Conservation (phyloP, 2,797 vertebrate species). For the Tauraco hartlaubi region DNA sequence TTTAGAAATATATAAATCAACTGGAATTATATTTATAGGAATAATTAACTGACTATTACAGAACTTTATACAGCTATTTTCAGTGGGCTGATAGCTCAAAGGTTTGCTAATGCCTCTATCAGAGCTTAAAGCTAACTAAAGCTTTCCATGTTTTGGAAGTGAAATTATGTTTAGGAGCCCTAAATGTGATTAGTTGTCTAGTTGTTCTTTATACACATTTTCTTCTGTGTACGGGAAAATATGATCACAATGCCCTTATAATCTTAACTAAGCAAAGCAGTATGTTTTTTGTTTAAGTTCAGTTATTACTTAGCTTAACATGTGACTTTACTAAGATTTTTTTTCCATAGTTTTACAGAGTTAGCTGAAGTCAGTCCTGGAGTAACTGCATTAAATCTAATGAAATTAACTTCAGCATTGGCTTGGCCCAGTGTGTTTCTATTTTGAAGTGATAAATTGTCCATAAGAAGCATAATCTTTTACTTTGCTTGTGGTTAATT, state of each 20-base stretch:
- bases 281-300: not conserved
- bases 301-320: not conserved
- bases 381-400: not conserved
- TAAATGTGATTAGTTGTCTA: not conserved
- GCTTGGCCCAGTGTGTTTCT: not conserved
- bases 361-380: not conserved
- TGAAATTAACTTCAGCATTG: not conserved
- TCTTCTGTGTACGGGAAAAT: not conserved
- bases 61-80: not conserved
- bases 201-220: not conserved
- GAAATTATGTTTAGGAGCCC: not conserved
- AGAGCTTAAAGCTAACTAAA: not conserved
- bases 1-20: not conserved
- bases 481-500: conserved; percentile 15
- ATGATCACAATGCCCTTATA: not conserved
- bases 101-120: accelerated
- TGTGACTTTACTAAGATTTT: not conserved
- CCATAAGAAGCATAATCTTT: not conserved
- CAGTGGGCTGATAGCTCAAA: not conserved
- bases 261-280: not conserved
- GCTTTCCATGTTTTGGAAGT: not conserved
- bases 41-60: not conserved
- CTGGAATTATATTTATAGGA: not conserved
- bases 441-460: conserved; percentile 33
- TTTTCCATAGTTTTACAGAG: not conserved